A percentile compares a stretch with the other conserved stretches of the same genome.
Evolutionary conservation across 2,888 invertebrate genomes (phyloP).

Genomic region (Pachydiplax longipennis): DNA sequence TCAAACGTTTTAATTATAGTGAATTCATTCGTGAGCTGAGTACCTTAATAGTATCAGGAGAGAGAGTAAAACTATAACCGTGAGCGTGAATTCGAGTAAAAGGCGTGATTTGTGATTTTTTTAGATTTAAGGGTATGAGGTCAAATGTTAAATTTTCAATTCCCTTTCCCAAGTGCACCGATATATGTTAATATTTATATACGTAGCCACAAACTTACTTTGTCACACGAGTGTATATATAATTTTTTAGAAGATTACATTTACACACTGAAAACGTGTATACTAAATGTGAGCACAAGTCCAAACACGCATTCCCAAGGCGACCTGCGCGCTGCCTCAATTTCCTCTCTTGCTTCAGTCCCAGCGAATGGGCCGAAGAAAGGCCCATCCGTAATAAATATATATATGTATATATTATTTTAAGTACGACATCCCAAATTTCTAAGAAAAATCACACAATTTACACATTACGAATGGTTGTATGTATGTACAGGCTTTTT

Average conservation of each 20-base stretch:
- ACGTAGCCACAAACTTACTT: conserved; percentile 16
- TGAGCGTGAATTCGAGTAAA: background rate
- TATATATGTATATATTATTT: background rate
- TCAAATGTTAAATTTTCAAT: background rate
- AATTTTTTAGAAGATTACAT: conserved; percentile 33
- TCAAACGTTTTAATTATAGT: background rate
- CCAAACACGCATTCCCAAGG: conserved; percentile 30
- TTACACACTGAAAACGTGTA: conserved; percentile 41
- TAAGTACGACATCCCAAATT: conserved; percentile 8
- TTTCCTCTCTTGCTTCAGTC: conserved; percentile 7
- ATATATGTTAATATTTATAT: conserved; percentile 31
- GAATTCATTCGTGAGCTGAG: background rate
- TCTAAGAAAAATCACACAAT: conserved; percentile 26
- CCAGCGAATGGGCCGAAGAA: background rate
- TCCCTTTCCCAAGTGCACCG: conserved; percentile 16
- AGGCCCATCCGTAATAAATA: conserved; percentile 2
- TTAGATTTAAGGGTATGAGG: no score
- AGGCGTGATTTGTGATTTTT: background rate
- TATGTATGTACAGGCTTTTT: conserved; percentile 40
- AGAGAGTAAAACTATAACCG: background rate
- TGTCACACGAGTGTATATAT: conserved; percentile 24
- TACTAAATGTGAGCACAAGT: conserved; percentile 40
- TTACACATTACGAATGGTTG: conserved; percentile 27
- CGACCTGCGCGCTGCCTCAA: background rate
- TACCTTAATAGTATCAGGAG: background rate